Evolutionary conservation across 1,140 invertebrate species (phyloP).

Genomic region (Thaumatotibia leucotreta): DNA sequence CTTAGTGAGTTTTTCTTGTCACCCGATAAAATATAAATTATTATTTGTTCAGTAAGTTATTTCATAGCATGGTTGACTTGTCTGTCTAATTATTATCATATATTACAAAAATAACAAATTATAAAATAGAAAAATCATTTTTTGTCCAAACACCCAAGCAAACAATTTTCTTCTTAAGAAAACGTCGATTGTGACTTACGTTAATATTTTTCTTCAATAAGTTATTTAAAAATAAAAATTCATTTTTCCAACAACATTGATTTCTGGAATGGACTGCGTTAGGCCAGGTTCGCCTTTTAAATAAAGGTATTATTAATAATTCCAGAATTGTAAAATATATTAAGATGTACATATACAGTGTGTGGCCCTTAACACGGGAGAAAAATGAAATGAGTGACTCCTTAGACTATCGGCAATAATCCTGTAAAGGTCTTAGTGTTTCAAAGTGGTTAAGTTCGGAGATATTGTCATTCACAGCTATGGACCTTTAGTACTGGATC

Average conservation of each 20-base stretch:
- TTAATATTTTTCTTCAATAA: slow-evolving; percentile 1
- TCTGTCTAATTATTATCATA: not conserved
- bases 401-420: no score
- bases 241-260: slow-evolving; percentile 10
- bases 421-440: no score
- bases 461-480: no score
- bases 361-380: no score
- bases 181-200: slow-evolving; percentile 2
- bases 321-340: no score
- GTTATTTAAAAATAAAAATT: slow-evolving; percentile 10
- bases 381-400: no score
- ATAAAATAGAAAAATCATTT: not conserved
- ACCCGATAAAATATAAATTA: no score
- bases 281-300: not conserved
- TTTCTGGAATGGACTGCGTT: slow-evolving; percentile 3
- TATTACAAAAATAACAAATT: not conserved
- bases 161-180: slow-evolving; percentile 9
- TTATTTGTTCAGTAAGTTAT: not conserved
- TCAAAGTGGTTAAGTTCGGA: no score
- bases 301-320: not conserved
- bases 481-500: no score
- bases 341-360: no score
- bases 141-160: slow-evolving; percentile 1
- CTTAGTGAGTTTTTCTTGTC: no score
- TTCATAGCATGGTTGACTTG: not conserved